Evolutionary conservation across 2,797 vertebrate genomes (phyloP), one percentile per base, ranked within the genome.

Genomic region (Enteromius fasciolatus): DNA sequence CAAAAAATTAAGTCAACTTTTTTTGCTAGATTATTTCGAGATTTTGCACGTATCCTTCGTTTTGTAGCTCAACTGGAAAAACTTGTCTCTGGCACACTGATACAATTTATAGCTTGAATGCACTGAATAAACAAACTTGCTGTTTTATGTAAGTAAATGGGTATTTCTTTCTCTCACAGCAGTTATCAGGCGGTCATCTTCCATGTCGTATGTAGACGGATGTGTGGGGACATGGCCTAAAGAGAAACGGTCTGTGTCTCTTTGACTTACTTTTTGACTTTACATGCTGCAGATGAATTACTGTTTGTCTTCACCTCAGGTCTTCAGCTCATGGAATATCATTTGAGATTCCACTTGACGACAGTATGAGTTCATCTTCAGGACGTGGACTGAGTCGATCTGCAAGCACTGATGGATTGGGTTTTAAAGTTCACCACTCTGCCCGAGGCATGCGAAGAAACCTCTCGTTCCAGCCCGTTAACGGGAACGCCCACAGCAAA

Each of bases 281-380:
- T 33, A 17, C n/a, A 12, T 39, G 20, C 31, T 52, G 12, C n/a
- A 25, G 52, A 80, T 23, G 39, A 15, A 7, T 59, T 20, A 69
- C 12, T 41, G 2, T 28, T 12, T 57, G 7, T 69, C 12, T 46
- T 69, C 5, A 18, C 4, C 15, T 33, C 83, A 99, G 98, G 86
- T 97, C 96, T 33, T 95, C 97, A 4, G 89, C 96, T 63, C 96
- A 97, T 63, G 97, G 97, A 79, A 97, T 99, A 88, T 99, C 98
- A 0, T 99, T 99, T 93, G 97, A 98, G 88, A 98, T 99, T 89
- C 96, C 97, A 83, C 96, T 99, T 88, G 97, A 98, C 81, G 97
- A 96, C 83, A 96, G 96, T 83, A 92, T 91, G 78, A 23, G 69
- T 92, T 68, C 93, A 85, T n/a, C 88, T 92, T 85, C 87, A 63